phyloP scores from a whole-genome alignment of 2,888 invertebrate species.

The Steinernema hermaphroditum region DNA sequence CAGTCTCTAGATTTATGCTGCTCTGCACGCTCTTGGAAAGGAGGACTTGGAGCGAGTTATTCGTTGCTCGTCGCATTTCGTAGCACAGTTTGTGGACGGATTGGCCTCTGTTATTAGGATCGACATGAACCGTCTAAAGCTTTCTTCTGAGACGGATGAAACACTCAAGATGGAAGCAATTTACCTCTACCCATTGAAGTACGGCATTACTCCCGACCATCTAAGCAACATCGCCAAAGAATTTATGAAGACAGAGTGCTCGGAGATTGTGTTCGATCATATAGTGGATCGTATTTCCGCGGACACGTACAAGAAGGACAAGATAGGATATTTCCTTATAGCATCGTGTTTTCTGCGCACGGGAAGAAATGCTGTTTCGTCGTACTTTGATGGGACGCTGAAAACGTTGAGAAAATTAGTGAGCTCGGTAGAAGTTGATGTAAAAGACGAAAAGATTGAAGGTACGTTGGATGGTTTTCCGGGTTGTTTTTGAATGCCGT shows the following conservation, averaged over 20 bases:
- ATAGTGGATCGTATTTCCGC: slow-evolving; percentile 9
- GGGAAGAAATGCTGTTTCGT: not conserved
- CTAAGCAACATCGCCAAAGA: not conserved
- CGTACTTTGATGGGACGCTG: not conserved
- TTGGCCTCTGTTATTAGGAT: not conserved
- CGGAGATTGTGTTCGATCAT: not conserved
- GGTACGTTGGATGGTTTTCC: not conserved
- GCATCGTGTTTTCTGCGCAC: not conserved
- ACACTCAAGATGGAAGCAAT: not conserved
- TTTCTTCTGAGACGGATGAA: not conserved
- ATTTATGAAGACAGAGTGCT: not conserved
- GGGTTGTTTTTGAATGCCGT: no score
- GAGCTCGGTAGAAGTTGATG: not conserved
- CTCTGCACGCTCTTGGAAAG: not conserved
- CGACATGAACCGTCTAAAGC: not conserved
- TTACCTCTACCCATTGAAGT: not conserved
- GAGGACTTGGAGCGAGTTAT: not conserved
- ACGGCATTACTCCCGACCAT: not conserved
- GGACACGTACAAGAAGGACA: not conserved
- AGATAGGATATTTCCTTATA: slow-evolving; percentile 3
- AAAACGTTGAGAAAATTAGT: slow-evolving; percentile 7
- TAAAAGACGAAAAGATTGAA: slow-evolving; percentile 8
- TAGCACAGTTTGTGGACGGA: not conserved
- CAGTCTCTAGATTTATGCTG: not conserved
- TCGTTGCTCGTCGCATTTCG: not conserved